phyloP scores from a whole-genome alignment of 2,888 invertebrate species.

The Pecten maximus region DNA sequence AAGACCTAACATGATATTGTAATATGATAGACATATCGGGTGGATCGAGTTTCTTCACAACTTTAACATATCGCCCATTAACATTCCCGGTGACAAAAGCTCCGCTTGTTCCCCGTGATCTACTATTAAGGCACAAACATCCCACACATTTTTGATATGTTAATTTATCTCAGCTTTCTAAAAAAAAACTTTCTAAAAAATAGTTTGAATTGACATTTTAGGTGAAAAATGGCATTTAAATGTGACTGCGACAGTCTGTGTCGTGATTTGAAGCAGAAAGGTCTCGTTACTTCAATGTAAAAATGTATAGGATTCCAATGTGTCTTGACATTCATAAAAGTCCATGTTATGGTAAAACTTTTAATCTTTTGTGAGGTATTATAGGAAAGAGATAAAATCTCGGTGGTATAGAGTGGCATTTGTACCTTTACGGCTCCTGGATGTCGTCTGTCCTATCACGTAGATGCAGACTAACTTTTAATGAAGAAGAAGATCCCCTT shows the following conservation, averaged over 20 bases:
- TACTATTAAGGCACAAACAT: not conserved
- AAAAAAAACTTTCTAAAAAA: not conserved
- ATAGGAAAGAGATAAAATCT: not conserved
- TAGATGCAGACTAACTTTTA: too few species aligned
- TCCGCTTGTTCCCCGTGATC: not conserved
- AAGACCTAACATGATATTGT: not conserved
- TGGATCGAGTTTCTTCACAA: not conserved
- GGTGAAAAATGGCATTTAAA: slow-evolving; percentile 8
- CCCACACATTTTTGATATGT: slow-evolving; percentile 17
- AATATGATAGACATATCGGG: not conserved
- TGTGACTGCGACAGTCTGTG: slow-evolving; percentile 2
- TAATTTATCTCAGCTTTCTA: not conserved
- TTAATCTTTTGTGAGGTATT: not conserved
- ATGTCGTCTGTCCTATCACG: not conserved
- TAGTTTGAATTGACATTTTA: not conserved
- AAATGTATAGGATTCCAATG: not conserved
- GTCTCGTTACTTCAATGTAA: not conserved
- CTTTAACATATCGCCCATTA: not conserved
- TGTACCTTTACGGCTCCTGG: not conserved
- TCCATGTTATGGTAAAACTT: not conserved
- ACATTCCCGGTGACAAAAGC: not conserved
- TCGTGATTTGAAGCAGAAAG: not conserved
- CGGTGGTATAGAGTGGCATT: not conserved
- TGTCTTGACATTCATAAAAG: slow-evolving; percentile 12
- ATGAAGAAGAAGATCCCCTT: too few species aligned